A percentile compares a stretch with the other conserved stretches of the same genome.
Evolutionary conservation across 2,888 invertebrate species (phyloP).

Genomic region (Cephalotes varians): DNA sequence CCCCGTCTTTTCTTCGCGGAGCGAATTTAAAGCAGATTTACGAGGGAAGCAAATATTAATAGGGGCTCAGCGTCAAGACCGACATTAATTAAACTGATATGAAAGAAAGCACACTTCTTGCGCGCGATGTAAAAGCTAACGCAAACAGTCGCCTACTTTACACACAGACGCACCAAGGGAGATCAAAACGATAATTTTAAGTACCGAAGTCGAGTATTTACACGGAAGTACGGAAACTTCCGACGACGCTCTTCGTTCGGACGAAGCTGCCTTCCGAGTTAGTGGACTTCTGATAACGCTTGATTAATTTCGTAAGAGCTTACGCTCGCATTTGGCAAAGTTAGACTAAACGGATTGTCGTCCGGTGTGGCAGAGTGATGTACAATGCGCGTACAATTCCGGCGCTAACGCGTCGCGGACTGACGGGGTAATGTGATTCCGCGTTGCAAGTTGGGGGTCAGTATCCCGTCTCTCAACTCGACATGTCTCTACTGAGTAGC

Average conservation of each 20-base stretch:
- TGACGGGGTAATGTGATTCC: constrained; percentile 83
- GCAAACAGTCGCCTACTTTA: constrained; percentile 23
- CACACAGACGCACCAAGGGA: background rate
- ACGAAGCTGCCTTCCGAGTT: constrained; percentile 33
- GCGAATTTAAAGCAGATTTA: constrained; percentile 45
- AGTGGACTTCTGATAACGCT: constrained; percentile 59
- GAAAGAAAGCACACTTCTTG: constrained; percentile 35
- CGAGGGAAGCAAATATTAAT: constrained; percentile 51
- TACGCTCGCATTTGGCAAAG: constrained; percentile 74
- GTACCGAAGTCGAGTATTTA: constrained; percentile 36
- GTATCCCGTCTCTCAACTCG: constrained; percentile 76
- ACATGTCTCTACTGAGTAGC: constrained; percentile 69
- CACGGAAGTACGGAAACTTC: constrained; percentile 39
- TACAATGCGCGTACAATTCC: constrained; percentile 81
- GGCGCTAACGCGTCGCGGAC: constrained; percentile 77
- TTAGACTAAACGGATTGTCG: constrained; percentile 84
- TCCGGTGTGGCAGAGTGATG: constrained; percentile 70
- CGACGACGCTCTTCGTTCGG: constrained; percentile 22
- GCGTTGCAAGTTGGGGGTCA: constrained; percentile 69
- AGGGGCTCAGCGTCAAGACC: constrained; percentile 45
- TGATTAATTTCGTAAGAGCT: constrained; percentile 74
- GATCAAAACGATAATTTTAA: constrained; percentile 41
- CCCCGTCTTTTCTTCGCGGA: constrained; percentile 32
- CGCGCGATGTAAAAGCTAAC: constrained; percentile 23
- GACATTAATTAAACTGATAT: constrained; percentile 54